Base-by-base conservation (phyloP, 1,140 invertebrate genomes). In the Aphelenchoides avenae region DNA sequence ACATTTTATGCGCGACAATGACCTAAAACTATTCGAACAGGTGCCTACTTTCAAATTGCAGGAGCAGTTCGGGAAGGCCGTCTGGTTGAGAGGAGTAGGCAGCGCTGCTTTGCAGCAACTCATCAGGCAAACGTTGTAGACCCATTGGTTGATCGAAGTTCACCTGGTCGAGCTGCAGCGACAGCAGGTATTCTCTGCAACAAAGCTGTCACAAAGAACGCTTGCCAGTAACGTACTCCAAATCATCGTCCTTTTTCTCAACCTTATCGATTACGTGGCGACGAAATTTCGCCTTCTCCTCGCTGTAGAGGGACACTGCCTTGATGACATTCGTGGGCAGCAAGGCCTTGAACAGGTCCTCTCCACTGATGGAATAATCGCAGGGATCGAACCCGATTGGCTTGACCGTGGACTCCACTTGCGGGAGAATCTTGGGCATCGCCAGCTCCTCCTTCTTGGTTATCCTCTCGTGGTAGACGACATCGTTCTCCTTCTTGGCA, bases 401-500 rank as follows among this genome's bases (percentile, higher is more conserved):
- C 80, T 95, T 95, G 0, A 95, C 91, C 46, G 96, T 78, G 2
- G 24, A 5, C 30, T 39, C 13, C 27, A 34, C 20, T 29, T 76
- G 55, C n/a, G n/a, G n/a, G n/a, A n/a, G n/a, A n/a, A n/a, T n/a
- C n/a, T n/a, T n/a, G 0, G 93, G 82, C 57, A 88, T 86, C 7
- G 86, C 83, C 30, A 97, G 80, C 29, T 85, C 81, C 43, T 87
- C 86, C 42, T 86, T 82, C 36, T 88, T 85, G 0, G 91, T 90
- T 0, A 97, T 87, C 73, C 91, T 87, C 70, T 95, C 92, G 77
- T 97, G 92, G 77, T 97, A 98, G 52, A 98, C 90, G 78, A 94
- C 95, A 75, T 97, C 92, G 81, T 98, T 97, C 76, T 98, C 93
- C 81, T 94, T 95, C 79, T 91, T 89, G 1, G 91, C 89, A 41